Percentiles rank a stretch among this genome's conserved stretches.
These are phyloP conservation scores for Drosophila tropicalis DNA, from an alignment of 1,140 invertebrate genomes.

Conservation along the genomic window DNA sequence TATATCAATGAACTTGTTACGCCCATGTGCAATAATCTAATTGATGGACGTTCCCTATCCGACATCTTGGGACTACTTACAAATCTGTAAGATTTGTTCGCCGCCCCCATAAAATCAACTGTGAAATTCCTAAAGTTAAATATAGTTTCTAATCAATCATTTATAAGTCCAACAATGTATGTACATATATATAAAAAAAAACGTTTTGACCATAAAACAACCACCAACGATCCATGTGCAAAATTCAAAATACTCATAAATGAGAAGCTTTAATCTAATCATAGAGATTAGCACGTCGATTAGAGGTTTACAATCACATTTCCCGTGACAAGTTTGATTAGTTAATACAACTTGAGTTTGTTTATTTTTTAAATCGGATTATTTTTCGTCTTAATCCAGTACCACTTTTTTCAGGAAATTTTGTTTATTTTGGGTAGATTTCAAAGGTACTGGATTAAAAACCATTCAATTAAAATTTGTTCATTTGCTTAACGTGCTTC, in stretches of 20 bases:
- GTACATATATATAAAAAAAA: background rate
- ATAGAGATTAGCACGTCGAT: constrained; percentile 39
- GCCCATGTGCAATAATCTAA: constrained; percentile 61
- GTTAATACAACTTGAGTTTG: background rate
- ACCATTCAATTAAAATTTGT: too few relatives aligned
- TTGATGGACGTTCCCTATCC: constrained; percentile 57
- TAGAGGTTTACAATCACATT: constrained; percentile 42
- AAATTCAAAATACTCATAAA: constrained; percentile 21
- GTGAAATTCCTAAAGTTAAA: constrained; percentile 14
- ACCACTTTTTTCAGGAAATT: too few relatives aligned
- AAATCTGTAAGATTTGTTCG: background rate
- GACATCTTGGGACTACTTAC: constrained; percentile 45
- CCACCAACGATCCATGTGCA: constrained; percentile 25
- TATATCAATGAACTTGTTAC: constrained; percentile 50
- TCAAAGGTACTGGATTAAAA: too few relatives aligned
- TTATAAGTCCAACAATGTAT: background rate
- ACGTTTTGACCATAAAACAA: constrained; percentile 32
- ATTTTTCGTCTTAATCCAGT: too few relatives aligned
- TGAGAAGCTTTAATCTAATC: constrained; percentile 62
- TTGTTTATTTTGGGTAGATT: too few relatives aligned
- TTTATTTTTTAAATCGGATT: background rate
- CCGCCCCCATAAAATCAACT: constrained; percentile 17
- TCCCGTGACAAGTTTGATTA: constrained; percentile 34
- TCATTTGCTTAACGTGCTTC: too few relatives aligned
- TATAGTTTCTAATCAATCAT: constrained; percentile 10